Evolutionary conservation across 1,140 invertebrate species (phyloP).

Genomic region (Elysia chlorotica): DNA sequence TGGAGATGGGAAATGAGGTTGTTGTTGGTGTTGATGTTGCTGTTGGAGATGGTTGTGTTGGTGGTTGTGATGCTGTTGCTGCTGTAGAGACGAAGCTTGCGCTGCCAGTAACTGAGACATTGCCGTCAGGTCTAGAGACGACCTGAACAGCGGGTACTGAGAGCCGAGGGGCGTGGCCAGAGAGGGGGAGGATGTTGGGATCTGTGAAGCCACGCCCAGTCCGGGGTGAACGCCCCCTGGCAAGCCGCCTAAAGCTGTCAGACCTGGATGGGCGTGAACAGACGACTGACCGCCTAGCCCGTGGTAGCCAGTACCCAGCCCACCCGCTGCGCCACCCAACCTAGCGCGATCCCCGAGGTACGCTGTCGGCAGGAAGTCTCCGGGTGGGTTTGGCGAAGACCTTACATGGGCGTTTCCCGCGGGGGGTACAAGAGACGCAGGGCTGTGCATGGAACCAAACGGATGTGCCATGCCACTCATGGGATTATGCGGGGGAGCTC

Average conservation of each 20-base stretch:
- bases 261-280: constrained; percentile 30
- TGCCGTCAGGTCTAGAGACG: constrained; percentile 26
- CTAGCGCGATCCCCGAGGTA: too few species aligned
- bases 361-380: too few species aligned
- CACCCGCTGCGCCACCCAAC: too few species aligned
- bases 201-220: constrained; percentile 9
- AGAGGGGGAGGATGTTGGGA: constrained; percentile 12
- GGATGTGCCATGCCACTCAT: too few species aligned
- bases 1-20: constrained; percentile 9
- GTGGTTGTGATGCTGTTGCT: constrained; percentile 28
- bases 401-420: too few species aligned
- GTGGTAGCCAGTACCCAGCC: too few species aligned
- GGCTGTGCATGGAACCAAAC: too few species aligned
- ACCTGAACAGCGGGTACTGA: not conserved
- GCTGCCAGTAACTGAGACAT: constrained; percentile 23
- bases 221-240: not conserved
- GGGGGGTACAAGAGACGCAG: too few species aligned
- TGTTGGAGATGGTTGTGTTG: constrained; percentile 26
- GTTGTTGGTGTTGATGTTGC: constrained; percentile 22
- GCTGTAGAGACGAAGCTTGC: constrained; percentile 21
- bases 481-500: too few species aligned
- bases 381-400: too few species aligned
- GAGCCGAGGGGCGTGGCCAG: constrained; percentile 1
- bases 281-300: too few species aligned
- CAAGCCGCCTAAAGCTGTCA: constrained; percentile 39